Evolutionary conservation across 2,888 invertebrate species (phyloP).

Genomic region (Pteria penguin): DNA sequence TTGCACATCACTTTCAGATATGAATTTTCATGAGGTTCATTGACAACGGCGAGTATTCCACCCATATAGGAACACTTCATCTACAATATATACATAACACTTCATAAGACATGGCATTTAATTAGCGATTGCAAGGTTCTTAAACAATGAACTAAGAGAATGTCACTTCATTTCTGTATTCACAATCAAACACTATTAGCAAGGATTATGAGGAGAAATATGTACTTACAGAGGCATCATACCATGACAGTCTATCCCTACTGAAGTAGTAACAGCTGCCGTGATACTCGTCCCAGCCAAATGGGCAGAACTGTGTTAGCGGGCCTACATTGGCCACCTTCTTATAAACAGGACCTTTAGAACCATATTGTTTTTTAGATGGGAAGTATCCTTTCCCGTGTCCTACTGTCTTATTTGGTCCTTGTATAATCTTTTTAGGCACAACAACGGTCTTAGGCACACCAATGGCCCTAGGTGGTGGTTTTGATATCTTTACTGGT

Average conservation of each 20-base stretch:
- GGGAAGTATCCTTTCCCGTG: background rate
- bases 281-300: constrained; percentile 12
- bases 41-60: background rate
- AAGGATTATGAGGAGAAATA: no score
- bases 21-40: constrained; percentile 2
- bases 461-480: no score
- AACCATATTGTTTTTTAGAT: background rate
- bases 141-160: no score
- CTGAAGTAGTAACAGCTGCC: constrained; percentile 21
- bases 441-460: no score
- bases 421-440: no score
- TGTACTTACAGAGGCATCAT: constrained; percentile 9
- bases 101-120: no score
- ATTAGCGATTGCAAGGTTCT: no score
- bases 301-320: background rate
- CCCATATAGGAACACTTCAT: constrained; percentile 7
- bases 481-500: no score
- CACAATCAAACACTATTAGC: no score
- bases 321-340: background rate
- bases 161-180: no score
- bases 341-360: background rate
- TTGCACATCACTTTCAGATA: background rate
- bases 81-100: background rate
- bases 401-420: no score
- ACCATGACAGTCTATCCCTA: constrained; percentile 18